Base-by-base conservation (phyloP, 2,797 vertebrate genomes). In the Fistularia tabacaria region DNA sequence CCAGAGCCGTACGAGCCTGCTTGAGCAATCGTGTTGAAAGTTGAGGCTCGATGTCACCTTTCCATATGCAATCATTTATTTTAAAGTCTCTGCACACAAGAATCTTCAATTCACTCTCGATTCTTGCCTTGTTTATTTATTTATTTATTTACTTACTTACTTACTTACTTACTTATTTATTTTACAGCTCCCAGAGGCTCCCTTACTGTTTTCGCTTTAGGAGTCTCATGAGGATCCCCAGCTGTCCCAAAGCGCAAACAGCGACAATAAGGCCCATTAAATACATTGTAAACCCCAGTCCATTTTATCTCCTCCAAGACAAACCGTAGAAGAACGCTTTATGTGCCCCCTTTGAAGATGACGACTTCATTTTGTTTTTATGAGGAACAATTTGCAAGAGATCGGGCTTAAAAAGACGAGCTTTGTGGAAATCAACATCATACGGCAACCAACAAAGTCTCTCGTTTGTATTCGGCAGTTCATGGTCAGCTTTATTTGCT, bases 231-330 rank as follows among this genome's bases (percentile, higher is more conserved):
- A 45, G 66, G 46, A 65, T 74, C 25, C 41, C 44, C 62, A 42
- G 9, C 14, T 61, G 36, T 57, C 47, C 54, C 63, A 12, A 59
- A 14, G 48, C 42, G 64, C 45, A 67, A 57, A 8, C 14, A 37
- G 36, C 36, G 10, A 38, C 49, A 14, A 41, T 68, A 74, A 57
- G 49, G 56, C 46, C 39, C 11, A 69, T 79, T 59, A 84, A 85
- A 65, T 39, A 62, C 40, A 12, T 13, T 47, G 61, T 60, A 73
- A 74, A 71, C 5, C 46, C 14, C 52, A 50, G n/a, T 58, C 44
- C 7, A 36, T 62, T 44, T 43, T 58, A 38, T 40, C 43, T 38
- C 11, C 48, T 51, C 50, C 52, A 14, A 55, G 0, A 13, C 42
- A 40, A 45, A 49, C 7, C 6, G 37, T 46, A 25, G 62, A 55